A percentile compares a stretch with the other conserved stretches of the same genome.
Evolutionary conservation across 1,140 invertebrate genomes (phyloP).

Genomic region (Drosophila suzukii): DNA sequence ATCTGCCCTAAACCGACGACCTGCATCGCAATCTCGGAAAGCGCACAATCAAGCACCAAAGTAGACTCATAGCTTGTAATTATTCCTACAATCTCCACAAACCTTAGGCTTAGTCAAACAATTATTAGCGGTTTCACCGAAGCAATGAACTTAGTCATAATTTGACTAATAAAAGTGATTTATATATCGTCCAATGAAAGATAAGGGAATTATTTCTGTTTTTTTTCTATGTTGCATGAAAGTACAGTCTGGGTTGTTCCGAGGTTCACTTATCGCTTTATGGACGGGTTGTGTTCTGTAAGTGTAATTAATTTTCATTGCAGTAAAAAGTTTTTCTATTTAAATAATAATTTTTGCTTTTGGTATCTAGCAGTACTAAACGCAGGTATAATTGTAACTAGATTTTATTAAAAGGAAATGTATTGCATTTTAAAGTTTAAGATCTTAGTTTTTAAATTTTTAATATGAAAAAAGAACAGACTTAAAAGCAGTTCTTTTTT

Average conservation of each 20-base stretch:
- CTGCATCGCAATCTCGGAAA: constrained; percentile 9
- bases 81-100: constrained; percentile 15
- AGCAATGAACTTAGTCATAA: constrained; percentile 24
- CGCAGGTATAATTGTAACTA: no score
- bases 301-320: background rate
- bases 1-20: constrained; percentile 54
- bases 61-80: constrained; percentile 31
- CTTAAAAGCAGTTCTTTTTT: background rate
- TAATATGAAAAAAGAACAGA: background rate
- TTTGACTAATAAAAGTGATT: constrained; percentile 28
- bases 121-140: background rate
- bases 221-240: background rate
- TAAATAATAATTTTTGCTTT: no score
- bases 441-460: no score
- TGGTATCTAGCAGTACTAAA: no score
- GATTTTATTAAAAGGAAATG: no score
- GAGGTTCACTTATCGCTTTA: background rate
- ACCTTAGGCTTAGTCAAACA: constrained; percentile 3
- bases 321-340: no score
- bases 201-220: constrained; percentile 3
- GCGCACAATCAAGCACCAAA: constrained; percentile 47
- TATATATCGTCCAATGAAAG: constrained; percentile 5
- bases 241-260: background rate
- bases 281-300: background rate
- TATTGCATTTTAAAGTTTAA: no score